Percentiles rank a stretch among this genome's conserved stretches.
Evolutionary conservation across 2,888 invertebrate species (phyloP).

Genomic region (Alloscopus bannaensis): DNA sequence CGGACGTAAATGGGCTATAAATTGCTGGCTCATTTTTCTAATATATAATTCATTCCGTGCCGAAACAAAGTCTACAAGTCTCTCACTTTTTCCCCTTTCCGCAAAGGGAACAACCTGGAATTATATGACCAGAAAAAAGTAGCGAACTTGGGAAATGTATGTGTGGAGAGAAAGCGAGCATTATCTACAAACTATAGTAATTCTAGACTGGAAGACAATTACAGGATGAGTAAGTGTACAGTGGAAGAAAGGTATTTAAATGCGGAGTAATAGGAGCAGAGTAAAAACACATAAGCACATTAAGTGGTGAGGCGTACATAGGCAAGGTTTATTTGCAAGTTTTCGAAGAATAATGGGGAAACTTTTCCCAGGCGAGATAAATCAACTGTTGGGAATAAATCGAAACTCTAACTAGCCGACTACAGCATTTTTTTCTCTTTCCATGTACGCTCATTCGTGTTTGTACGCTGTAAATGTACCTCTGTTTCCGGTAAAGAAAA

Average conservation of each 20-base stretch:
- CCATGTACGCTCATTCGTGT: not conserved
- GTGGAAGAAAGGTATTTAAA: not conserved
- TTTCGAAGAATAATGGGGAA: conserved; percentile 6
- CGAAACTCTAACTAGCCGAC: not conserved
- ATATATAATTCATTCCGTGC: conserved; percentile 21
- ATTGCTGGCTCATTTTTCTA: conserved; percentile 15
- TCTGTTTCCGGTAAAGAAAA: not conserved
- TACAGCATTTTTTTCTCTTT: too few species aligned
- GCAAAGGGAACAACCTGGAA: not conserved
- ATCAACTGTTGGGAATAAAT: conserved; percentile 3
- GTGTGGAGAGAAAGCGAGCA: not conserved
- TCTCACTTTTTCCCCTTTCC: not conserved
- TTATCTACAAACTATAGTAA: not conserved
- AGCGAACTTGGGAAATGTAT: too few species aligned
- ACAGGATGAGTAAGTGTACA: not conserved
- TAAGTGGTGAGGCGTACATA: not conserved
- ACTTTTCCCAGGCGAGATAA: not conserved
- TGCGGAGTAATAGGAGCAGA: not conserved
- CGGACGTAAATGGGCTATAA: conserved; percentile 13
- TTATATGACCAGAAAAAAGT: not conserved
- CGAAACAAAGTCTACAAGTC: not conserved
- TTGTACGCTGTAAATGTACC: not conserved
- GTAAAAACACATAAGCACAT: too few species aligned
- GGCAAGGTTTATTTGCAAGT: not conserved
- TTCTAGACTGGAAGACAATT: not conserved